phyloP scores from a whole-genome alignment of 2,888 invertebrate species.

The Ophion slaviceki region DNA sequence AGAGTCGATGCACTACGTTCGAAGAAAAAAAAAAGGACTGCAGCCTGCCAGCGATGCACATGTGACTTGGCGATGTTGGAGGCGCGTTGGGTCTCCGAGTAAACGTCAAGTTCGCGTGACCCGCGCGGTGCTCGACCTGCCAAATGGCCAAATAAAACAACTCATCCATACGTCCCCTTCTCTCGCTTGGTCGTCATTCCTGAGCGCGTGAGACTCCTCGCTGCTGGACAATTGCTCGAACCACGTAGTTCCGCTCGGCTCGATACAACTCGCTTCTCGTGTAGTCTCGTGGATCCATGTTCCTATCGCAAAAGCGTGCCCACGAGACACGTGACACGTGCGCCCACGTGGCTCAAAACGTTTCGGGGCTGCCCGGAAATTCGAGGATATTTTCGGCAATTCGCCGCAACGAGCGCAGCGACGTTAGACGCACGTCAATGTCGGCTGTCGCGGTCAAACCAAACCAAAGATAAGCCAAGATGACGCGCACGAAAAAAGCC shows the following conservation, averaged over 20 bases:
- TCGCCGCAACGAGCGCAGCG: not conserved
- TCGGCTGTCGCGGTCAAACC: too few relatives aligned
- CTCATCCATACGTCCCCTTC: not conserved
- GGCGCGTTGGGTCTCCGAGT: constrained; percentile 19
- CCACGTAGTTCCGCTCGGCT: not conserved
- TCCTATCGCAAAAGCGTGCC: not conserved
- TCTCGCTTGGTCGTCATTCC: not conserved
- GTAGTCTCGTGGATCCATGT: too few relatives aligned
- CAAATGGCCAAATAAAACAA: constrained; percentile 48
- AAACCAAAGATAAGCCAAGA: too few relatives aligned
- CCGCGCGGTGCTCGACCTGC: constrained; percentile 13
- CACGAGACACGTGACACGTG: constrained; percentile 32
- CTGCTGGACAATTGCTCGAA: constrained; percentile 44
- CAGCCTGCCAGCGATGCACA: not conserved
- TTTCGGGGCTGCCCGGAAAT: constrained; percentile 7
- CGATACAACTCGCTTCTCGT: not conserved
- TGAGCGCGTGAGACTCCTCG: not conserved
- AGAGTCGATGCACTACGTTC: not conserved
- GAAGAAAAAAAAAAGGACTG: not conserved
- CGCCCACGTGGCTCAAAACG: not conserved
- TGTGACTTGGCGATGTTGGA: constrained; percentile 8
- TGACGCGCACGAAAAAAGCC: too few relatives aligned
- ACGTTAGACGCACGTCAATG: too few relatives aligned
- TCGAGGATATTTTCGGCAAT: constrained; percentile 15
- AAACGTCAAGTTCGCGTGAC: constrained; percentile 26